These are phyloP conservation scores for Agrochola lota DNA, from an alignment of 2,888 invertebrate species.

Conservation along the genomic window DNA sequence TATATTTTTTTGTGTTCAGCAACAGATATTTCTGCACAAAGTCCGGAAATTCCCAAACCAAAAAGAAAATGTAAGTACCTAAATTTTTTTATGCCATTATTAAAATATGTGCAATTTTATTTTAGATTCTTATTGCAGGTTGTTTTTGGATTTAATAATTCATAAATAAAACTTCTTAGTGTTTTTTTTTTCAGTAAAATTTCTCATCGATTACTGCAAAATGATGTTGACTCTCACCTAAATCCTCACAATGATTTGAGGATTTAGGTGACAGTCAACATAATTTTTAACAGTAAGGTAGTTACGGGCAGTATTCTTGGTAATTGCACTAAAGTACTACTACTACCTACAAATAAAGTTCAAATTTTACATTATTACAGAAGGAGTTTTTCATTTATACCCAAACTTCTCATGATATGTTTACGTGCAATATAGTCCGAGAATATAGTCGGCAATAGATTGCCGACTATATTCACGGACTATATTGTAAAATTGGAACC, in stretches of 20 bases:
- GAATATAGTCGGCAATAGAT: too few relatives aligned
- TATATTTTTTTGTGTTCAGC: constrained; percentile 64
- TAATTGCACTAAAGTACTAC: too few relatives aligned
- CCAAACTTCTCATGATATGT: too few relatives aligned
- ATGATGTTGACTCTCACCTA: background rate
- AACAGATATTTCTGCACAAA: constrained; percentile 78
- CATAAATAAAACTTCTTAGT: background rate
- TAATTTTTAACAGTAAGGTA: too few relatives aligned
- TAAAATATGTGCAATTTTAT: background rate
- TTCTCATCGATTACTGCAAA: background rate
- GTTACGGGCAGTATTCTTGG: too few relatives aligned
- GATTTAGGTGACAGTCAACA: too few relatives aligned
- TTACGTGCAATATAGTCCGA: too few relatives aligned
- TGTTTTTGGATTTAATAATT: background rate
- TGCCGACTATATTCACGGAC: background rate
- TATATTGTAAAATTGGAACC: background rate
- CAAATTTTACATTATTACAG: too few relatives aligned
- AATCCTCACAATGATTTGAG: background rate
- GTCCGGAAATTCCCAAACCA: constrained; percentile 76
- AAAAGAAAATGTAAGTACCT: constrained; percentile 80
- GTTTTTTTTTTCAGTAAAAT: too few relatives aligned
- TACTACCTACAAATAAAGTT: too few relatives aligned
- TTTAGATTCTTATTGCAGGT: background rate
- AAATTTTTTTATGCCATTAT: background rate
- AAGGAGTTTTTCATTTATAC: too few relatives aligned